A percentile compares a stretch with the other conserved stretches of the same genome.
These are phyloP conservation scores for Drosophila virilis DNA, from an alignment of 1,140 invertebrate genomes.

Conservation along the genomic window DNA sequence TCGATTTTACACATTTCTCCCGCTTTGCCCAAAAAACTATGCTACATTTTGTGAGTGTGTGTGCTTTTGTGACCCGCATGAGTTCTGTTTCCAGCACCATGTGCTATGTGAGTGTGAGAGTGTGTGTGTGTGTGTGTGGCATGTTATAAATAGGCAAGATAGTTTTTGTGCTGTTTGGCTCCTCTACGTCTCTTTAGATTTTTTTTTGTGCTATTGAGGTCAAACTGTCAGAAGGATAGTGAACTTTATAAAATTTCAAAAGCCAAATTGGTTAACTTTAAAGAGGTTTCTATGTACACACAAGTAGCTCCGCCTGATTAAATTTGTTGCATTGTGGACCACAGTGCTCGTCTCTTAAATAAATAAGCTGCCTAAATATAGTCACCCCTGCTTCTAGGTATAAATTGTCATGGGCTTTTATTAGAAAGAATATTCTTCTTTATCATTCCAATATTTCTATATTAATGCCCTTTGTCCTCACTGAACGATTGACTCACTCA, in stretches of 20 bases:
- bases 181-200: slow-evolving; percentile 13
- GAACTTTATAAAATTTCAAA: slow-evolving; percentile 67
- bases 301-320: too few relatives aligned
- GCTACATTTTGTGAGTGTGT: slow-evolving; percentile 41
- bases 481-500: too few relatives aligned
- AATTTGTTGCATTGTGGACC: too few relatives aligned
- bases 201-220: slow-evolving; percentile 62
- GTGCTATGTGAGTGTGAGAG: neutral
- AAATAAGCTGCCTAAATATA: too few relatives aligned
- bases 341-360: too few relatives aligned
- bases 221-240: slow-evolving; percentile 73
- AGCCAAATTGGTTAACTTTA: slow-evolving; percentile 63
- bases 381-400: too few relatives aligned
- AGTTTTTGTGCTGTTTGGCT: slow-evolving; percentile 59
- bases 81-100: slow-evolving; percentile 33
- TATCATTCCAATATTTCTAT: too few relatives aligned
- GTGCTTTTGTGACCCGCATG: slow-evolving; percentile 40
- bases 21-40: slow-evolving; percentile 42
- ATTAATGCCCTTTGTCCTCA: too few relatives aligned
- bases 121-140: slow-evolving; percentile 29
- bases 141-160: slow-evolving; percentile 75
- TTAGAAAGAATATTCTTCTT: too few relatives aligned
- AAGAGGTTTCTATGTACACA: slow-evolving; percentile 20
- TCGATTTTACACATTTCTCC: slow-evolving; percentile 1
- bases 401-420: too few relatives aligned